Evolutionary conservation across 2,113 vertebrate genomes (phyloP).

Genomic region (Ictidomys tridecemlineatus): DNA sequence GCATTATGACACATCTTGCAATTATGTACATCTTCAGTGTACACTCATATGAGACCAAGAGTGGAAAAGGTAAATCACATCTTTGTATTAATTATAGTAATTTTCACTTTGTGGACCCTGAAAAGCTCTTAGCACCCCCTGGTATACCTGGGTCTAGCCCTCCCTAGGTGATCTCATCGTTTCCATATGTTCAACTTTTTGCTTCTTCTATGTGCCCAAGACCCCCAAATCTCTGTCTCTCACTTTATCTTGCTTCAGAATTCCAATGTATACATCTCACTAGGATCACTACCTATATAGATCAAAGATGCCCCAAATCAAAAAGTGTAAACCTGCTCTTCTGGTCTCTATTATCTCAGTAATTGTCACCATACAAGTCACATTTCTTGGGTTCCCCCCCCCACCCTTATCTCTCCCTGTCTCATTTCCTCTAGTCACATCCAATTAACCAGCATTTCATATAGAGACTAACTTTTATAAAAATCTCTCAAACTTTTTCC

Average conservation of each 20-base stretch:
- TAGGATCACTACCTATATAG: not conserved
- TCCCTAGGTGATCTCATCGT: not conserved
- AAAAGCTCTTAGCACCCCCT: not conserved
- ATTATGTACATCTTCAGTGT: not conserved
- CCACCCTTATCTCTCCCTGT: not conserved
- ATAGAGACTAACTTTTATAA: not conserved
- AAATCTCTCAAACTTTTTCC: not conserved
- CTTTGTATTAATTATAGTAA: not conserved
- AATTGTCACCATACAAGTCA: not conserved
- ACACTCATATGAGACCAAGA: not conserved
- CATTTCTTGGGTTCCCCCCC: not conserved
- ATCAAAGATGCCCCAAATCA: not conserved
- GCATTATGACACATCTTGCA: not conserved
- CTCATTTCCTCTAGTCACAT: not conserved
- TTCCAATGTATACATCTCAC: not conserved
- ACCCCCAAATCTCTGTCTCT: not conserved
- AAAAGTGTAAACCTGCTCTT: not conserved
- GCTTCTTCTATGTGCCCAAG: not conserved
- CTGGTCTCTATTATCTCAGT: not conserved
- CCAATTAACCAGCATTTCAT: conserved; percentile 12
- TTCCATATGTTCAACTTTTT: not conserved
- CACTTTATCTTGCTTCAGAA: not conserved
- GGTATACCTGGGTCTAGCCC: not conserved
- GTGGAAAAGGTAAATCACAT: not conserved
- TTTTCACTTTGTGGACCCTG: not conserved